Evolutionary conservation across 2,888 invertebrate genomes (phyloP).

Genomic region (Drosophila paramelanica): DNA sequence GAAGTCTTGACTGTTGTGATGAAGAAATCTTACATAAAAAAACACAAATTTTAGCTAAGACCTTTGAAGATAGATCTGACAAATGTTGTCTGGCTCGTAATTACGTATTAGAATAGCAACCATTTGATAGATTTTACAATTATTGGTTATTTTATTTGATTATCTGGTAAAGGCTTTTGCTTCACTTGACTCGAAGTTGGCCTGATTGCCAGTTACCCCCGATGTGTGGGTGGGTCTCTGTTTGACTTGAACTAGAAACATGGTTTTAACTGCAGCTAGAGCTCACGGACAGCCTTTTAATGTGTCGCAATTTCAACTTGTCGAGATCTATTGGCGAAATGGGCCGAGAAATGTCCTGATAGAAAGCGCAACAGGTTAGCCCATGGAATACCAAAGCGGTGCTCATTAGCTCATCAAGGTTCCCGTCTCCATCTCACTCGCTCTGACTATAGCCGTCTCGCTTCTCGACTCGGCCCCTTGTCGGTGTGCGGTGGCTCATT

Average conservation of each 20-base stretch:
- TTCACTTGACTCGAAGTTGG: not conserved
- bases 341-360: conserved; percentile 17
- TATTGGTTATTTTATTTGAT: conserved; percentile 7
- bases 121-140: conserved; percentile 4
- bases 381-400: not conserved
- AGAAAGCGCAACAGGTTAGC: conserved; percentile 54
- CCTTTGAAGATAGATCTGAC: too few species aligned
- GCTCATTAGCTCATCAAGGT: conserved; percentile 45
- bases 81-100: not conserved
- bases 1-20: too few species aligned
- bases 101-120: not conserved
- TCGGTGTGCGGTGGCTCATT: conserved; percentile 52
- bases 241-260: conserved; percentile 8
- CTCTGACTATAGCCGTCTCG: not conserved
- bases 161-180: not conserved
- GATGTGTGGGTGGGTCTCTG: conserved; percentile 21
- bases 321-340: conserved; percentile 5
- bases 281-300: conserved; percentile 6
- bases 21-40: too few species aligned
- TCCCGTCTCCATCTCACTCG: not conserved
- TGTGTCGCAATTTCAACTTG: conserved; percentile 28
- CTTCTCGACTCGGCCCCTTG: not conserved
- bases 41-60: too few species aligned
- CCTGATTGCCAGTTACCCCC: not conserved
- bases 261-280: conserved; percentile 16